These are phyloP conservation scores for Lerista edwardsae DNA, from an alignment of 2,797 vertebrate species.

Conservation along the genomic window DNA sequence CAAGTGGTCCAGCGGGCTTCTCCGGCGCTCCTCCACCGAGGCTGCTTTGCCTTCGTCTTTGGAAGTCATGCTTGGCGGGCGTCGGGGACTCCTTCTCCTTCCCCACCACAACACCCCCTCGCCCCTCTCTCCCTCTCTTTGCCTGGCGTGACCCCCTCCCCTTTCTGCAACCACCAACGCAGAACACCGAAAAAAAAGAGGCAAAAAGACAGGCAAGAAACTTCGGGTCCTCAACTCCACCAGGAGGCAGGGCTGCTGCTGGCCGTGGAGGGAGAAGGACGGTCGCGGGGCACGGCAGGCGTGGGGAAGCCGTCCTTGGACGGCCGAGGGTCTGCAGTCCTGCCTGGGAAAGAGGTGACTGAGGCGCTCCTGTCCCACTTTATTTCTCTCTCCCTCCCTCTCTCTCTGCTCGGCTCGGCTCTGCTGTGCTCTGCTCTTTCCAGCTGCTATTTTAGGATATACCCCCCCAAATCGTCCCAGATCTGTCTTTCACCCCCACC, in stretches of 20 bases:
- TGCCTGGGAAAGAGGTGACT: constrained; percentile 58
- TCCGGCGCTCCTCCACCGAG: constrained; percentile 88
- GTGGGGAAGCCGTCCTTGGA: constrained; percentile 53
- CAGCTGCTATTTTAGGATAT: constrained; percentile 78
- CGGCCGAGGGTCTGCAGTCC: constrained; percentile 61
- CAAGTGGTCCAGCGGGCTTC: constrained; percentile 93
- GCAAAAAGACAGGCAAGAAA: not conserved
- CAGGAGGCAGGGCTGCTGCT: not conserved
- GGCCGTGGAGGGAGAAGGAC: constrained; percentile 18
- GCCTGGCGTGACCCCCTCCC: not conserved
- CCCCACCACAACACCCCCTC: not conserved
- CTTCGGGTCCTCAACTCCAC: not conserved
- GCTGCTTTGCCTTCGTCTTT: constrained; percentile 91
- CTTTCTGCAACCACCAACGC: not conserved
- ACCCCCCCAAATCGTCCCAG: constrained; percentile 63
- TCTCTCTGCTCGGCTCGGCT: constrained; percentile 51
- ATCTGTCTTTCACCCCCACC: constrained; percentile 30
- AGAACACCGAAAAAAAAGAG: not conserved
- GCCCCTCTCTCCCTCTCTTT: not conserved
- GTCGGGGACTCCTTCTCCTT: constrained; percentile 43
- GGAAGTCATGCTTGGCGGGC: constrained; percentile 88
- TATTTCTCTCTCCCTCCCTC: too few species aligned
- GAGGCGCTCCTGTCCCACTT: constrained; percentile 57
- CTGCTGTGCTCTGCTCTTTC: too few species aligned
- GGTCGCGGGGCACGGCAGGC: constrained; percentile 30